A percentile compares a stretch with the other conserved stretches of the same genome.
Conservation (phyloP, 2,888 invertebrate species). For the Keiferia lycopersicella region DNA sequence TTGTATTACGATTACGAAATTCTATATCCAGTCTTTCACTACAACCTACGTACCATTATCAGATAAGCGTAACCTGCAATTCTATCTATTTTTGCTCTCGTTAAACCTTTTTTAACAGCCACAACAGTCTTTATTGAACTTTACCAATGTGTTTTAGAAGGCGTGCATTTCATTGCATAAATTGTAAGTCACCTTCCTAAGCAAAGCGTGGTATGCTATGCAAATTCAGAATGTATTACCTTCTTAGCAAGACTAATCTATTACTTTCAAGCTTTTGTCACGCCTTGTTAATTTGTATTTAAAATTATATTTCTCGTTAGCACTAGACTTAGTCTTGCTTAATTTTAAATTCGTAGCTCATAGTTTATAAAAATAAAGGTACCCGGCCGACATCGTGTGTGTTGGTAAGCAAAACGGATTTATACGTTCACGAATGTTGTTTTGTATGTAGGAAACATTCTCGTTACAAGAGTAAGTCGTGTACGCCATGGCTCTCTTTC, state of each 20-base stretch:
- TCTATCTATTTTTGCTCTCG: no score
- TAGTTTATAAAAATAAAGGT: no score
- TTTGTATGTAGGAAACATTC: background rate
- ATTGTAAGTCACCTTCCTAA: conserved; percentile 26
- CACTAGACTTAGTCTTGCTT: background rate
- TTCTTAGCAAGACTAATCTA: conserved; percentile 24
- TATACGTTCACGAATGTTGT: no score
- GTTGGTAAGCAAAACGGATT: background rate
- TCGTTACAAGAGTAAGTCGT: background rate
- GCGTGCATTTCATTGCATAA: conserved; percentile 25
- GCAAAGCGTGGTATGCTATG: conserved; percentile 32
- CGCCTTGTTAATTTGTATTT: background rate
- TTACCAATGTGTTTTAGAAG: background rate
- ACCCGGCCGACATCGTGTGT: no score
- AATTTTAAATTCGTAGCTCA: no score
- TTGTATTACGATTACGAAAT: background rate
- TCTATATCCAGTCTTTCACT: background rate
- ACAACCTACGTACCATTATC: background rate
- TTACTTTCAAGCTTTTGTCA: conserved; percentile 24
- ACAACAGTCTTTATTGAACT: background rate
- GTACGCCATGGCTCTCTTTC: conserved; percentile 11
- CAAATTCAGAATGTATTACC: conserved; percentile 36
- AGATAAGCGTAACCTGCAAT: no score
- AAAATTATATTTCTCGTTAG: background rate
- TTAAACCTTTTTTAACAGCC: no score